phyloP scores from a whole-genome alignment of 2,888 invertebrate species.

The Idaea straminata region DNA sequence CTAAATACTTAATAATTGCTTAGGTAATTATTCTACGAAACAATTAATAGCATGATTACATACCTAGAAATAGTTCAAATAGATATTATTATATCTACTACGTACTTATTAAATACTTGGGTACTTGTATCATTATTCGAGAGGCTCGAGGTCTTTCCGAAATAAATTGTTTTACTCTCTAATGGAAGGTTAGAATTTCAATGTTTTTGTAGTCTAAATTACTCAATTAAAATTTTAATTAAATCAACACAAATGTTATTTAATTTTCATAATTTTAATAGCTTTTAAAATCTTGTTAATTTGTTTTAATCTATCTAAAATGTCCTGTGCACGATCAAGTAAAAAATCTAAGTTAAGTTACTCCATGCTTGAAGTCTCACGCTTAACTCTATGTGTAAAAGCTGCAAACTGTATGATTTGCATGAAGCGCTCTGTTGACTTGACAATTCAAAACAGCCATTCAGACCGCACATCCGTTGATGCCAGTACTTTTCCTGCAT shows the following conservation, averaged over 20 bases:
- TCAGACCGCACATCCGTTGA: too few relatives aligned
- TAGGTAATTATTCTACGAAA: background rate
- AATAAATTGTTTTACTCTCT: constrained; percentile 22
- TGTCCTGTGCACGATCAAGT: too few relatives aligned
- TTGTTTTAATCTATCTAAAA: too few relatives aligned
- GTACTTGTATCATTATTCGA: constrained; percentile 7
- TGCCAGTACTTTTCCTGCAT: too few relatives aligned
- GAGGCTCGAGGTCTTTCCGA: constrained; percentile 24
- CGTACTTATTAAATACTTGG: background rate
- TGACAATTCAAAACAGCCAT: too few relatives aligned
- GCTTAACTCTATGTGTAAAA: too few relatives aligned
- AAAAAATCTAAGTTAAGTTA: too few relatives aligned
- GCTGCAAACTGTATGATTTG: too few relatives aligned
- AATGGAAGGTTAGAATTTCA: constrained; percentile 20
- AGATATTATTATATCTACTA: background rate
- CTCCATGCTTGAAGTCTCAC: too few relatives aligned
- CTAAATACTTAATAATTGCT: background rate
- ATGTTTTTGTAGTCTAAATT: constrained; percentile 5
- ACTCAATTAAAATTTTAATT: background rate
- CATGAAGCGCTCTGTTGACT: too few relatives aligned
- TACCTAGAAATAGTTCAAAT: background rate
- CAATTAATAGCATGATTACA: background rate
- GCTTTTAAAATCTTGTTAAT: background rate
- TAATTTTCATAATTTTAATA: background rate
- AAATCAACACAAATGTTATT: background rate